A percentile compares a stretch with the other conserved stretches of the same genome.
Conservation (phyloP, 2,797 vertebrate species). For the Propithecus deckenii region DNA sequence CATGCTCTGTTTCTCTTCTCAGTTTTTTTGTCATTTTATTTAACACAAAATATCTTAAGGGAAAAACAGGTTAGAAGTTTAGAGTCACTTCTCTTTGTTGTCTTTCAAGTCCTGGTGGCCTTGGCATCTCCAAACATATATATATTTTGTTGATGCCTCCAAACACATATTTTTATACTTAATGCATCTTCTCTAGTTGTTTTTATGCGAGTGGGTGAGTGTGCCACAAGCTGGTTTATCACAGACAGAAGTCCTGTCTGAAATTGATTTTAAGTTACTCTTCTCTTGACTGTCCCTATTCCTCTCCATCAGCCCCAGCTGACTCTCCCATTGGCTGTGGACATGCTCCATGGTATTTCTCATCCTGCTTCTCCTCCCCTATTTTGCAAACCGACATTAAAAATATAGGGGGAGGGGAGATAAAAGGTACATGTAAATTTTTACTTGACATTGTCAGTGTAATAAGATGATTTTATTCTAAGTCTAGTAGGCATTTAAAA, state of each 20-base stretch:
- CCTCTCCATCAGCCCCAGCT: too few species aligned
- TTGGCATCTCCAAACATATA: background rate
- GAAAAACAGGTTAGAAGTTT: background rate
- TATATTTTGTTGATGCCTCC: background rate
- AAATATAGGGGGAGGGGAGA: background rate
- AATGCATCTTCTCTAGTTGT: background rate
- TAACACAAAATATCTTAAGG: background rate
- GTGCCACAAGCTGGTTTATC: background rate
- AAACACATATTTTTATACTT: background rate
- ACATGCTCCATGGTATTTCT: background rate
- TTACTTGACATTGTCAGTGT: background rate
- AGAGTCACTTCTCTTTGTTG: background rate
- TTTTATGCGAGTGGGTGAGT: background rate
- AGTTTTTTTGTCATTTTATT: background rate
- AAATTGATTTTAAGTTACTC: background rate
- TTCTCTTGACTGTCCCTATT: background rate
- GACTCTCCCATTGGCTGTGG: background rate
- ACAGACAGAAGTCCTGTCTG: background rate
- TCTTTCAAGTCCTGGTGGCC: background rate
- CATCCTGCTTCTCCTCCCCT: background rate
- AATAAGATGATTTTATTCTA: background rate
- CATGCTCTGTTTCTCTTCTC: background rate
- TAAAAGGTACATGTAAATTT: background rate
- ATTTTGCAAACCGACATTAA: background rate
- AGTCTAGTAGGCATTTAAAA: background rate